Base-by-base conservation (phyloP, 2,113 vertebrate genomes). In the Macrotis lagotis region DNA sequence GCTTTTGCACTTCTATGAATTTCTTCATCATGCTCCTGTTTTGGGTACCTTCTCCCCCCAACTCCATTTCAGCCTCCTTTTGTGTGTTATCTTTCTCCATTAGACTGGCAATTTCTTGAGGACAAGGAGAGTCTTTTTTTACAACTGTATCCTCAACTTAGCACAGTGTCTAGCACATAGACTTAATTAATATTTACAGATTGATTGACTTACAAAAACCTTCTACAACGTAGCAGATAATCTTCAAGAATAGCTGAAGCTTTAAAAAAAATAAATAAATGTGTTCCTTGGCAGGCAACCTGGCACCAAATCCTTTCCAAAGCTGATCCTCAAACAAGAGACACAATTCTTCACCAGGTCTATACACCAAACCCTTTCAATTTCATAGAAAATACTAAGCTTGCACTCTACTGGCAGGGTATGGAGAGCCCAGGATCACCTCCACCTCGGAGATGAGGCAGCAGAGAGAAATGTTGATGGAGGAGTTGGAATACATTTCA, bases 401-500 rank as follows among this genome's bases (percentile, higher is more conserved):
- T 83, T 83, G n/a, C n/a, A 24, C 19, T 22, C n/a, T 19, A 0
- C 66, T 6, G 7, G 66, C 66, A 83, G 22, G 66, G 19, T 11
- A 24, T 8, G 66, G 66, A 44, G 16, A 44, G n/a, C n/a, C 66
- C n/a, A 44, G 66, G 37, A 19, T 44, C 66, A 83, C 66, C 66
- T 44, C 66, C 66, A 83, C 16, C 16, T 2, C n/a, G 19, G 37
- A n/a, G 5, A 44, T 44, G n/a, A 24, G 66, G 19, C n/a, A 83
- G 66, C 66, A 83, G n/a, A 44, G n/a, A 6, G n/a, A 49, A 66
- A 55, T 51, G 89, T 92, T 96, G 49, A 49, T n/a, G 66, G 50
- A 89, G 59, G 51, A 52, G 93, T 94, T 49, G 91, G 95, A 89
- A 89, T 48, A 51, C 1, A 90, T 50, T 11, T 91, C 8, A 93